Evolutionary conservation across 2,888 invertebrate species (phyloP), one percentile per base, ranked within the genome.

Genomic region (Drosophila helvetica): DNA sequence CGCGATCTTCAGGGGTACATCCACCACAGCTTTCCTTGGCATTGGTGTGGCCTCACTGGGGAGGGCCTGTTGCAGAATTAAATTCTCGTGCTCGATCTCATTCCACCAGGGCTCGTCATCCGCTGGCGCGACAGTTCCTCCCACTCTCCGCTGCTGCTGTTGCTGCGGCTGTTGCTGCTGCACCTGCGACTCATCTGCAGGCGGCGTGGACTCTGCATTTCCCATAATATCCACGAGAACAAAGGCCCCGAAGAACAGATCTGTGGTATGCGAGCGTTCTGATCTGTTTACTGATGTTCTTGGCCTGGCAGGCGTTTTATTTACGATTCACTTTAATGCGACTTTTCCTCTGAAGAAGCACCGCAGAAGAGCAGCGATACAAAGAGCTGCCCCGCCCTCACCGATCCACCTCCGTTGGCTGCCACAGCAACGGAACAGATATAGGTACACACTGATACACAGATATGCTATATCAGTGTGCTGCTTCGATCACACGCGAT

Each of bases 51-150:
- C 53, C 45, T 17, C 4, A 12, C 22, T 43, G 7, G n/a, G 25
- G 9, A 54, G 52, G 38, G 57, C 77, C 55, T 90, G 88, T 66
- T 91, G 85, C 54, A 91, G 69, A 46, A 90, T 73, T 63, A 91
- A 75, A 79, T 91, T 90, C 63, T 90, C 89, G 68, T 91, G 91
- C 65, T 91, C 91, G 15, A 91, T 86, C 61, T 90, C 84, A 76
- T 86, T 86, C 91, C 91, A 91, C 90, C 91, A 91, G 51, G 90
- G 85, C 75, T 91, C 91, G 43, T 90, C 87, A 17, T 61, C 73
- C 18, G 43, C 17, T n/a, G 66, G 30, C 17, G 61, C 38, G 0
- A 17, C 30, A 42, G 55, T n/a, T 38, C 38, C 38, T 7, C 38
- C 38, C n/a, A 15, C 38, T 38, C 38, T 6, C 12, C 2, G 50